Base-by-base conservation (phyloP, 2,888 invertebrate species). In the Orchestes rusci region DNA sequence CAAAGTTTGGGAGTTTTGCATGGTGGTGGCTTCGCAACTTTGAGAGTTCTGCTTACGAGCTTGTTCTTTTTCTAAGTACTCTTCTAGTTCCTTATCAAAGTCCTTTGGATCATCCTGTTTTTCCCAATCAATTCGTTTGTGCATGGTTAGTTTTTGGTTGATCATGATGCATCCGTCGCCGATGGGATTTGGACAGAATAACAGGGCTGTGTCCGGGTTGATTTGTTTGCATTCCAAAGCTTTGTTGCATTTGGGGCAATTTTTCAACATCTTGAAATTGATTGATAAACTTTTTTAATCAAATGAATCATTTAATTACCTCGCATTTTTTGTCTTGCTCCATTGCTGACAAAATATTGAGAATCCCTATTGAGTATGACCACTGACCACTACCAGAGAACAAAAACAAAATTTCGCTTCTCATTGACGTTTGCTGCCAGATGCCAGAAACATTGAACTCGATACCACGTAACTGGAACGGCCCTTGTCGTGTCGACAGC, bases 171-270 rank as follows among this genome's bases (percentile, higher is more conserved):
- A 59, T 8, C 46, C 43, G n/a, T 43, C 44, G 28, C 50, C 46
- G 13, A 53, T 41, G 2, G 59, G 59, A 47, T 59, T 58, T 12
- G 51, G 45, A 16, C 59, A 59, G 13, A 59, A 45, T 43, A 55
- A 55, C 8, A 58, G 37, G 3, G 58, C 58, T 17, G 35, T 20
- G 4, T 34, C 50, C 4, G 56, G 48, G 33, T 55, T 57, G 5
- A 59, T 55, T 51, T 58, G 59, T 34, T 56, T 48, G 10, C 55
- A 41, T 32, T 50, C 35, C 30, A 59, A 30, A 2, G 31, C 10
- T 28, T 39, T 43, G 12, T 34, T 43, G 27, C 59, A 59, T n/a
- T 50, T 34, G 20, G 59, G 59, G 30, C 59, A 59, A n/a, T n/a
- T n/a, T n/a, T n/a, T n/a, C n/a, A n/a, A n/a, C n/a, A n/a, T n/a